Evolutionary conservation across 2,888 invertebrate species (phyloP), one percentile per base, ranked within the genome.

Genomic region (Callimorpha dominula): DNA sequence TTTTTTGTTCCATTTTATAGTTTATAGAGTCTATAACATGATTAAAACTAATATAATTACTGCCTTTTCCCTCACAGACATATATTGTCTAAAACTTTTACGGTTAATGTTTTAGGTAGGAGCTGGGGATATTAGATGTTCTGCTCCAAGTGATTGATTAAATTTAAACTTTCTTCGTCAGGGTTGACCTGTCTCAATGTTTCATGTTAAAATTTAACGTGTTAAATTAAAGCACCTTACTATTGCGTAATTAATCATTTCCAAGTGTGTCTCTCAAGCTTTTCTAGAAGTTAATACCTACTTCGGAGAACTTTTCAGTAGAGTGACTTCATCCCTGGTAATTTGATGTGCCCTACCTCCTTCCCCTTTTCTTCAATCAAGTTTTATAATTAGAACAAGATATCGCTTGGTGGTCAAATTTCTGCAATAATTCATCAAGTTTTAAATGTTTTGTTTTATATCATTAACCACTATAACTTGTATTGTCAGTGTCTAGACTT

Each of bases 81-180:
- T 20, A 62, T 57, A 57, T 42, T 65, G 64, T 65, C 54, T 57
- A 63, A 63, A 83, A 81, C 70, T 78, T 81, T 12, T 74, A 65
- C 74, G 75, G 78, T 71, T 70, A 78, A 74, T 76, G 76, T 72
- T 71, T 72, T 65, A 68, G 57, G 71, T 76, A 72, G 70, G 70
- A 66, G 63, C 76, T 69, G 70, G 72, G 72, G 76, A 76, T 79
- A 73, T 71, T 54, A 57, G 62, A 73, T 46, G 42, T 71, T 67
- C 68, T 57, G 68, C 68, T 65, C 62, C 74, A 20, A 60, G 43
- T 84, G 78, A 82, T 84, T 80, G 82, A 82, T 84, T 80, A 77
- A 82, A 80, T 76, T 84, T 65, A 70, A 80, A 80, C 74, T 82
- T 84, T 72, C 66, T 46, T 20, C 43, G 82, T 69, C 83, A 75